Evolutionary conservation across 1,140 invertebrate species (phyloP).

Genomic region (Hestina assimilis): DNA sequence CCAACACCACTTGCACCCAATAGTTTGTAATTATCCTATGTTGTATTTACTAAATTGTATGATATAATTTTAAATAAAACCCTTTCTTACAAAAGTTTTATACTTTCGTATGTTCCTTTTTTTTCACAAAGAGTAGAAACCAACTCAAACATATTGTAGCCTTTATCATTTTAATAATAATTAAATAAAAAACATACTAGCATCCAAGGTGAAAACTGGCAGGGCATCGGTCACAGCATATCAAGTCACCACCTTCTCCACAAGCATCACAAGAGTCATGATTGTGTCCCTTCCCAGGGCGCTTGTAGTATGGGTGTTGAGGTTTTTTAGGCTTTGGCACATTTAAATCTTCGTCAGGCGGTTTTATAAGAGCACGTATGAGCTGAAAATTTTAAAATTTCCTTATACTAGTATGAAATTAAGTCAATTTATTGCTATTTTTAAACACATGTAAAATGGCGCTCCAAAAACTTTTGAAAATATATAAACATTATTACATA

Average conservation of each 20-base stretch:
- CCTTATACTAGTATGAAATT: not conserved
- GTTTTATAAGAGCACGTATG: slow-evolving; percentile 92
- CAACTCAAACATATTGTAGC: no score
- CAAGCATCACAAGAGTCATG: slow-evolving; percentile 95
- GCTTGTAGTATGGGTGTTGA: slow-evolving; percentile 90
- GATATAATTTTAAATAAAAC: no score
- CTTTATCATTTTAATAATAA: not conserved
- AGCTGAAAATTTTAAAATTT: slow-evolving; percentile 80
- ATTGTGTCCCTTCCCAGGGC: slow-evolving; percentile 93
- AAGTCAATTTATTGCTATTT: not conserved
- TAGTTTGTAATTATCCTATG: no score
- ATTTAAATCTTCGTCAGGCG: slow-evolving; percentile 87
- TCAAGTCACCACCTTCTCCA: slow-evolving; percentile 94
- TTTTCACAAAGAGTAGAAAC: no score
- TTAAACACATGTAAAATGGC: slow-evolving; percentile 10
- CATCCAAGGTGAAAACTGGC: slow-evolving; percentile 96
- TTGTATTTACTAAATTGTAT: no score
- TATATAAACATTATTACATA: slow-evolving; percentile 31
- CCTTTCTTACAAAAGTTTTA: no score
- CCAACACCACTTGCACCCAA: no score
- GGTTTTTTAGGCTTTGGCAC: slow-evolving; percentile 82
- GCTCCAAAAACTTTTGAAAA: slow-evolving; percentile 2
- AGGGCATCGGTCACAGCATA: slow-evolving; percentile 96
- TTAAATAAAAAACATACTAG: slow-evolving; percentile 84
- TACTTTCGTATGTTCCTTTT: no score